Evolutionary conservation across 1,140 invertebrate genomes (phyloP).

Genomic region (Musca vetustissima): DNA sequence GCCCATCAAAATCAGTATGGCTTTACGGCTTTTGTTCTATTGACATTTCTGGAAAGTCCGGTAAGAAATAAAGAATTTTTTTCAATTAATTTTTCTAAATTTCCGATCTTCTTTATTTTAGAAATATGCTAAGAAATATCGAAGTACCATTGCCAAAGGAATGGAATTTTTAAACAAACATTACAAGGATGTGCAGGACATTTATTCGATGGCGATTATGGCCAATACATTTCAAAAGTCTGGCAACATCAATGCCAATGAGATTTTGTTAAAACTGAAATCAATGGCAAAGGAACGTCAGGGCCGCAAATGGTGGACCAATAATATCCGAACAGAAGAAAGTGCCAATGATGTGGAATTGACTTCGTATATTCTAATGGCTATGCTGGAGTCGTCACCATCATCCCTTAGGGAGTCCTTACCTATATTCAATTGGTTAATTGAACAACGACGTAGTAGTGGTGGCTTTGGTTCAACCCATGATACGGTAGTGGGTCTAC

Average conservation of each 20-base stretch:
- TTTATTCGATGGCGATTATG: constrained; percentile 4
- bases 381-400: constrained; percentile 60
- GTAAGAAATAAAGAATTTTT: constrained; percentile 21
- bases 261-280: not conserved
- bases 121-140: constrained; percentile 5
- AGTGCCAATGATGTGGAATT: constrained; percentile 68
- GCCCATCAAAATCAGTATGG: not conserved
- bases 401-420: constrained; percentile 52
- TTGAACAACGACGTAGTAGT: constrained; percentile 71
- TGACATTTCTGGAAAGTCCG: constrained; percentile 38
- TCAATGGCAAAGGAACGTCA: not conserved
- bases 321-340: not conserved
- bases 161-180: not conserved
- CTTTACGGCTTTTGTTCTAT: constrained; percentile 3
- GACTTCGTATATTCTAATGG: constrained; percentile 72
- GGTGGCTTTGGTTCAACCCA: constrained; percentile 79
- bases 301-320: not conserved
- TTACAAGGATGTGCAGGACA: not conserved
- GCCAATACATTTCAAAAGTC: constrained; percentile 5
- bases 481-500: constrained; percentile 68
- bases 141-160: not conserved
- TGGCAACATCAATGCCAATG: not conserved
- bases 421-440: constrained; percentile 69
- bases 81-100: not conserved
- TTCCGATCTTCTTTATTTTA: constrained; percentile 2